Evolutionary conservation across 2,797 vertebrate species (phyloP), one percentile per base, ranked within the genome.

Genomic region (Epinephelus malabaricus): DNA sequence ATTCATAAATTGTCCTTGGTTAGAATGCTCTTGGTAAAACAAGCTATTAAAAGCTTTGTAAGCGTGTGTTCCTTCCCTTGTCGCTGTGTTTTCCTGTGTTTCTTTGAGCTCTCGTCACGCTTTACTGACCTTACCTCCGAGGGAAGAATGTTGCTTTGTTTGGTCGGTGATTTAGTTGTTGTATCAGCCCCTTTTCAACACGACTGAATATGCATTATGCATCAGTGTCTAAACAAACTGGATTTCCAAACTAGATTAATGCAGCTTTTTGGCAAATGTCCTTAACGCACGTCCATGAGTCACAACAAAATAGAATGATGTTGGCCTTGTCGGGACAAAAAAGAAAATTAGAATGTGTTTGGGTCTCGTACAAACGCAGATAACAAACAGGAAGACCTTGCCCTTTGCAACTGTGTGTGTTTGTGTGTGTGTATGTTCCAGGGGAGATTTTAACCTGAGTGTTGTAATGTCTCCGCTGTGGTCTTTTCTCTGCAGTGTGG

Each of bases 361-460:
- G 15, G 14, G 14, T 65, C n/a, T 50, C 30, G 67, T 51, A 17
- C 56, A 75, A 86, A 86, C 63, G 59, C 47, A 2, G 53, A 60
- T 76, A 76, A 87, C 84, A 86, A 88, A 90, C 73, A 69, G 77
- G 61, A 79, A 91, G 82, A 75, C 87, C 65, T 89, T 88, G 84
- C 70, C 70, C 81, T 88, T 88, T 90, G 72, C 77, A 76, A 21
- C 66, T 71, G 30, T 55, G 45, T 45, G 61, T 78, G 5, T 76
- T 40, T 92, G n/a, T 65, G 69, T 76, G 25, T 34, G 50, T 14
- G 49, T 67, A 9, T 78, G 50, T 93, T 91, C 83, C 91, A 85
- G 64, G 86, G 90, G 86, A 90, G 90, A 79, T 90, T 92, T 94
- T 92, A 95, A 94, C 93, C 94, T 91, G 92, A 94, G 82, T 88